Percentiles rank a stretch among this genome's conserved stretches.
Conservation (phyloP, 2,113 vertebrate genomes). For the Prunella himalayana region DNA sequence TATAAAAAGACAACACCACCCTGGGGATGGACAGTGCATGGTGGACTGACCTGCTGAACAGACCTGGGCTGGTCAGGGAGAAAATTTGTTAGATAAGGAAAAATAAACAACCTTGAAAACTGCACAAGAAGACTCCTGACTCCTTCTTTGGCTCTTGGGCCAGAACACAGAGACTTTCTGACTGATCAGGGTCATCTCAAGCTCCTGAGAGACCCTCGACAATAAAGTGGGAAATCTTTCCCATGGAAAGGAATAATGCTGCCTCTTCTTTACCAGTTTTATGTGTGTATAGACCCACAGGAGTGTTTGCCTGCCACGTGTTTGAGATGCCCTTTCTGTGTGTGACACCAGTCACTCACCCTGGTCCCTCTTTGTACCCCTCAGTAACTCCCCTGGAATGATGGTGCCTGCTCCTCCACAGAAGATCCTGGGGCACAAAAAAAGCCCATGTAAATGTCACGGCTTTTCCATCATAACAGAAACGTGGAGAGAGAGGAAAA, state of each 20-base stretch:
- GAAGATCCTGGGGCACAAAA: not conserved
- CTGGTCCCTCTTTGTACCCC: not conserved
- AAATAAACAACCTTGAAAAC: too few species aligned
- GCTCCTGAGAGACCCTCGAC: too few species aligned
- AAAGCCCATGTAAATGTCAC: not conserved
- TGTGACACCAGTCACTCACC: not conserved
- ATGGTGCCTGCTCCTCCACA: not conserved
- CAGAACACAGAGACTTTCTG: too few species aligned
- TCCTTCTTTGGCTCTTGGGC: too few species aligned
- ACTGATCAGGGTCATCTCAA: too few species aligned
- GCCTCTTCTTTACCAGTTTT: not conserved
- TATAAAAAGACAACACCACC: too few species aligned
- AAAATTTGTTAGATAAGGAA: too few species aligned
- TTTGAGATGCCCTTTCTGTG: not conserved
- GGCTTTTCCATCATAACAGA: not conserved
- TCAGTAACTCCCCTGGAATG: not conserved
- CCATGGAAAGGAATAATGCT: not conserved
- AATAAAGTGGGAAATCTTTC: not conserved
- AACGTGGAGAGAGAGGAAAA: not conserved
- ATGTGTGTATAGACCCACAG: accelerated
- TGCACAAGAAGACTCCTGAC: too few species aligned
- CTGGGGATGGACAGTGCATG: too few species aligned
- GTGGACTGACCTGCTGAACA: too few species aligned
- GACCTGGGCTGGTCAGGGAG: too few species aligned
- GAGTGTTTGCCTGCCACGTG: accelerated